phyloP scores from a whole-genome alignment of 2,888 invertebrate genomes.

The Pristionchus exspectatus region DNA sequence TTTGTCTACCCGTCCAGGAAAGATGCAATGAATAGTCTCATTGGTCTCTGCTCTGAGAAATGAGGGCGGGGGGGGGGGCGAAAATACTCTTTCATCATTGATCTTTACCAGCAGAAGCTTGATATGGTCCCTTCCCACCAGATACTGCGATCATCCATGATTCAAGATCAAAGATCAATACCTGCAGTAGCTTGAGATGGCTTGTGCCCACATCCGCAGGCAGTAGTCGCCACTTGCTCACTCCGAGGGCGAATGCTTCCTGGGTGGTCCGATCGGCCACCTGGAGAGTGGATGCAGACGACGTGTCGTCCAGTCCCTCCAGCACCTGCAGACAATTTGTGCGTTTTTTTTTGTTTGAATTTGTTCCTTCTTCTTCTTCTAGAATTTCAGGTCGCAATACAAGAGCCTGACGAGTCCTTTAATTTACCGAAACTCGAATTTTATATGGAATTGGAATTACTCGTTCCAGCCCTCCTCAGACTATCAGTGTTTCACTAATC shows the following conservation, averaged over 20 bases:
- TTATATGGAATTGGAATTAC: no score
- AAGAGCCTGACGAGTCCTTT: no score
- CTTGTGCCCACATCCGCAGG: neutral
- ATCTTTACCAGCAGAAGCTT: neutral
- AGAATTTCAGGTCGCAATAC: neutral
- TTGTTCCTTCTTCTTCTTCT: neutral
- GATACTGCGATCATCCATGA: no score
- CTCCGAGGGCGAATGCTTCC: neutral
- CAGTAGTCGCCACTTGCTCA: slow-evolving; percentile 30
- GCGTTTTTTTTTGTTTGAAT: no score
- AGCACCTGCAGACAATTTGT: neutral
- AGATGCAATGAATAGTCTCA: no score
- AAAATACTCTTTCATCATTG: neutral
- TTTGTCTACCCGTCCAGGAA: no score
- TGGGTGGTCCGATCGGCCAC: neutral
- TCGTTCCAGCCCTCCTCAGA: no score
- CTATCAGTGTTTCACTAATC: neutral
- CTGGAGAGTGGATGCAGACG: neutral
- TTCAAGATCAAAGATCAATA: neutral
- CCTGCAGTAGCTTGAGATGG: slow-evolving; percentile 49
- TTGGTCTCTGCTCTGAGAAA: no score
- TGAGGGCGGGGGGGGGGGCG: no score
- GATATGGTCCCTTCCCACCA: no score
- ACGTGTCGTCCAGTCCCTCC: slow-evolving; percentile 1
- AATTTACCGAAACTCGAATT: no score